phyloP scores from a whole-genome alignment of 1,140 invertebrate species.

The Diabrotica virgifera region DNA sequence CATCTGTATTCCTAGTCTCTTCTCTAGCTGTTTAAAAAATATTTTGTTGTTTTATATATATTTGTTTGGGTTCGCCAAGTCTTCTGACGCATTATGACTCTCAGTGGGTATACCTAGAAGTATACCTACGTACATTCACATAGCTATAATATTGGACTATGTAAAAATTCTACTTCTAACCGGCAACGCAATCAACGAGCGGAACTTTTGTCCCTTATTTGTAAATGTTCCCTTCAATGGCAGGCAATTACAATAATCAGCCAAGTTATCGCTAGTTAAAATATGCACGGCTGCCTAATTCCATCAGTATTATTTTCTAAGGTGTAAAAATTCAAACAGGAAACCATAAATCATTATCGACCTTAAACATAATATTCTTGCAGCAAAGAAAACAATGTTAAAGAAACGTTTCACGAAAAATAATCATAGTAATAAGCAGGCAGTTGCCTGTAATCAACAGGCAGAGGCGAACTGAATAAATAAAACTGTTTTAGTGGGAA shows the following conservation, averaged over 20 bases:
- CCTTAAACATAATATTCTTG: slow-evolving; percentile 1
- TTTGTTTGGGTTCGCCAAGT: too few relatives aligned
- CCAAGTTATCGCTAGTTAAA: neutral
- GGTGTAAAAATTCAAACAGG: slow-evolving; percentile 2
- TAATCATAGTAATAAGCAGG: neutral
- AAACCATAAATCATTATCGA: slow-evolving; percentile 1
- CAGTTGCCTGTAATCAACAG: neutral
- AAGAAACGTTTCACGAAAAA: neutral
- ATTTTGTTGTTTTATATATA: too few relatives aligned
- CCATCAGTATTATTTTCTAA: slow-evolving; percentile 1
- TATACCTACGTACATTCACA: too few relatives aligned
- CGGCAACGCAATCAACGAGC: too few relatives aligned
- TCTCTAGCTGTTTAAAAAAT: too few relatives aligned
- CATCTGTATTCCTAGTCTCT: too few relatives aligned
- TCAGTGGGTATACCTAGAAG: too few relatives aligned
- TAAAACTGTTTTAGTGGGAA: too few relatives aligned
- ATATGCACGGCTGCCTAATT: neutral
- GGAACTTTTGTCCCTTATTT: too few relatives aligned
- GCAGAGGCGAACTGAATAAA: neutral
- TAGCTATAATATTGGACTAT: too few relatives aligned
- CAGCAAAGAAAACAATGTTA: slow-evolving; percentile 1
- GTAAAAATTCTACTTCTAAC: too few relatives aligned
- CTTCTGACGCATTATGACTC: too few relatives aligned
- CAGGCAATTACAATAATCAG: neutral
- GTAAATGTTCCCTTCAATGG: neutral